Conservation (phyloP, 2,797 vertebrate species). For the Capromys pilorides region DNA sequence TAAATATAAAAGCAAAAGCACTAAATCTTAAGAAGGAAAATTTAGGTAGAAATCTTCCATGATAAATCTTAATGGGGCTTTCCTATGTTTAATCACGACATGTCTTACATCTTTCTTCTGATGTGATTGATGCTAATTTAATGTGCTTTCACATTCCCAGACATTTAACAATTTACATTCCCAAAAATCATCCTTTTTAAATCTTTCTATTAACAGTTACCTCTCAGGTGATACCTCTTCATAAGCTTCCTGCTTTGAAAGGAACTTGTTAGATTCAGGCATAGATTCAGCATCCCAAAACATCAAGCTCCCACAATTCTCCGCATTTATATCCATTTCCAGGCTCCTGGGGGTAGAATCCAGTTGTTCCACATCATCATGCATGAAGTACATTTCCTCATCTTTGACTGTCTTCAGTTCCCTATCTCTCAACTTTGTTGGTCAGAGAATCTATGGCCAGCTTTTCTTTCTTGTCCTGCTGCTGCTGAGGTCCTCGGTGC, state of each 20-base stretch:
- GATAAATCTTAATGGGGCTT: not conserved
- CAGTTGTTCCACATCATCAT: constrained; percentile 17
- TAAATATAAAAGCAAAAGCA: too few species aligned
- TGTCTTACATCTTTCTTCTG: constrained; percentile 20
- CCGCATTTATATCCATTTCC: constrained; percentile 49
- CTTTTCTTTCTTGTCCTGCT: constrained; percentile 24
- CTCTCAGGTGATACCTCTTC: constrained; percentile 36
- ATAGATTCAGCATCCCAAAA: constrained; percentile 58
- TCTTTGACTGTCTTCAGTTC: constrained; percentile 51
- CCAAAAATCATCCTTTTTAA: constrained; percentile 14
- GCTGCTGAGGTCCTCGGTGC: not conserved
- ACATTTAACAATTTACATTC: not conserved
- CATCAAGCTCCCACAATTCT: constrained; percentile 30
- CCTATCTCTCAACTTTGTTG: not conserved
- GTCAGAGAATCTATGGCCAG: constrained; percentile 33
- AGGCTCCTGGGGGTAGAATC: constrained; percentile 33
- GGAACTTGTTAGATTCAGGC: constrained; percentile 8
- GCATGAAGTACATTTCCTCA: constrained; percentile 45
- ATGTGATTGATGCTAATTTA: not conserved
- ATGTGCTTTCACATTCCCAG: constrained; percentile 30
- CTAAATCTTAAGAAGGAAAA: too few species aligned
- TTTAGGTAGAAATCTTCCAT: too few species aligned
- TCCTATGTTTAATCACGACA: constrained; percentile 17
- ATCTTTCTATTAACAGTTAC: constrained; percentile 13
- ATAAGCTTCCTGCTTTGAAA: constrained; percentile 54